Evolutionary conservation across 2,113 vertebrate species (phyloP).

Genomic region (human (Homo sapiens)): DNA sequence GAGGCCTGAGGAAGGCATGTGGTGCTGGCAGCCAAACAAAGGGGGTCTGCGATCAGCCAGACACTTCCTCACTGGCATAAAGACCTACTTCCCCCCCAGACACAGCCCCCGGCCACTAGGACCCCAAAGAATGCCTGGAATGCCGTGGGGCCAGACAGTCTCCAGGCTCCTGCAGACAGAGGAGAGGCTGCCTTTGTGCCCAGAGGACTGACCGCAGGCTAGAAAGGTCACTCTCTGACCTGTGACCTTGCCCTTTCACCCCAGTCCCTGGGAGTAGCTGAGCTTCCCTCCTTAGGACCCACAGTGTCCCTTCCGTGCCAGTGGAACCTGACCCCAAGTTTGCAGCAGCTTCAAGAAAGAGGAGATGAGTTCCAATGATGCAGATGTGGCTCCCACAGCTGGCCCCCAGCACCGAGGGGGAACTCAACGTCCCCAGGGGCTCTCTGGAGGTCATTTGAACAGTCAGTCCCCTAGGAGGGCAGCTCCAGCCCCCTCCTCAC

Average conservation of each 20-base stretch:
- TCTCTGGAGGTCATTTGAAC: neutral
- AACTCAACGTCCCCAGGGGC: neutral
- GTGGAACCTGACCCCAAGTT: neutral
- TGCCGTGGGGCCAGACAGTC: slow-evolving; percentile 2
- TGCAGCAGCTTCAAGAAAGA: neutral
- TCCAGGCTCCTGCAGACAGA: neutral
- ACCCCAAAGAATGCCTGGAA: slow-evolving; percentile 78
- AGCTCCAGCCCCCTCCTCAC: neutral
- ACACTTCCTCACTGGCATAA: slow-evolving; percentile 37
- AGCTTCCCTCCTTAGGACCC: neutral
- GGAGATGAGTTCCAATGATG: neutral
- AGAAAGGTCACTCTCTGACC: slow-evolving; percentile 64
- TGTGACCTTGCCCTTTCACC: slow-evolving; percentile 52
- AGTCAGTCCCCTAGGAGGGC: too few relatives aligned
- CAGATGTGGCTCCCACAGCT: too few relatives aligned
- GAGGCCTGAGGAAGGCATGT: neutral
- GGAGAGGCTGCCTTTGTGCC: slow-evolving; percentile 67
- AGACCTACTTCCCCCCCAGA: neutral
- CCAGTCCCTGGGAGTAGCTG: neutral
- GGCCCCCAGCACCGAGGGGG: too few relatives aligned
- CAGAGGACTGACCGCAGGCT: slow-evolving; percentile 43
- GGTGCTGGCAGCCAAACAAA: slow-evolving; percentile 51
- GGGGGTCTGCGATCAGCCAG: slow-evolving; percentile 43
- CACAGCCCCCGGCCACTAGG: neutral
- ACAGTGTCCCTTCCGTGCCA: neutral